phyloP scores from a whole-genome alignment of 2,888 invertebrate species.

The Phania funesta region DNA sequence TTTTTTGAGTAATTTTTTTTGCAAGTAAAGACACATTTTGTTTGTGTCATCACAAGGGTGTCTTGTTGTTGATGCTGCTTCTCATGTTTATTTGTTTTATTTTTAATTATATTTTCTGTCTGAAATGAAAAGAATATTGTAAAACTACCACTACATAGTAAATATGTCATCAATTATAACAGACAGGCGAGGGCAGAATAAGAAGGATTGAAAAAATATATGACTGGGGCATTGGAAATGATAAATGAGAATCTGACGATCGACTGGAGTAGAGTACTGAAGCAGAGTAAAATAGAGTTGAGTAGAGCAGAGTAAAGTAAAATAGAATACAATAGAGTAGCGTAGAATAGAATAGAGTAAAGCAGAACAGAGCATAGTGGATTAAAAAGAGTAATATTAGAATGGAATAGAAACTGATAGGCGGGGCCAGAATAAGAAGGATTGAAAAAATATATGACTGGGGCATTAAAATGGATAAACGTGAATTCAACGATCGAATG shows the following conservation, averaged over 20 bases:
- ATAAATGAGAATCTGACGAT: too few relatives aligned
- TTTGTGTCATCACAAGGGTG: neutral
- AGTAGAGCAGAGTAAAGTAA: neutral
- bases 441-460: neutral
- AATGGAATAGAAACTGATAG: too few relatives aligned
- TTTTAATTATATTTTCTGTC: slow-evolving; percentile 65
- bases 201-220: neutral
- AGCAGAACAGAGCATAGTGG: too few relatives aligned
- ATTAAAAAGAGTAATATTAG: too few relatives aligned
- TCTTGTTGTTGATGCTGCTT: slow-evolving; percentile 4
- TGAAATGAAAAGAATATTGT: slow-evolving; percentile 47
- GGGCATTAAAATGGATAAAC: too few relatives aligned
- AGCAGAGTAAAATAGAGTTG: neutral
- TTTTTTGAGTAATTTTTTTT: neutral
- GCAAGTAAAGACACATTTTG: neutral
- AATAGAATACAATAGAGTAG: neutral
- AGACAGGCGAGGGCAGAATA: slow-evolving; percentile 3
- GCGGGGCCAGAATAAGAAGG: neutral
- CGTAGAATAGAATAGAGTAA: too few relatives aligned
- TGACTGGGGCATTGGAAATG: too few relatives aligned
- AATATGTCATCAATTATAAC: slow-evolving; percentile 49
- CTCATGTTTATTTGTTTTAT: slow-evolving; percentile 44
- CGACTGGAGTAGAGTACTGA: neutral
- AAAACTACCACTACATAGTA: slow-evolving; percentile 17
- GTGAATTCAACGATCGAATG: too few relatives aligned